phyloP scores from a whole-genome alignment of 2,888 invertebrate species.

The Cataglyphis livida region DNA sequence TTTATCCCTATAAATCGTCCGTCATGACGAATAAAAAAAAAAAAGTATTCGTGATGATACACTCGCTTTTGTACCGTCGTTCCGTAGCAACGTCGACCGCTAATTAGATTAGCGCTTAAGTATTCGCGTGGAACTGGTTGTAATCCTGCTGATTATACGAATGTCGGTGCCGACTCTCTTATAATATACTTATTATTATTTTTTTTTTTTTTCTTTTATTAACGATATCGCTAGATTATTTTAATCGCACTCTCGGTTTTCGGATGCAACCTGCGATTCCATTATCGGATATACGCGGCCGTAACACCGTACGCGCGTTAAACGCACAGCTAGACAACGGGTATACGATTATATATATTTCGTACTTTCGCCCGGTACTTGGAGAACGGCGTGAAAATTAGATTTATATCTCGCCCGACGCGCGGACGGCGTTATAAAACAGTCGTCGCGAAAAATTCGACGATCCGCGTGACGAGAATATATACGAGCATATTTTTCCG shows the following conservation, averaged over 20 bases:
- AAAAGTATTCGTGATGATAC: background rate
- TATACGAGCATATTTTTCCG: constrained; percentile 25
- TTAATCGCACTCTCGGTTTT: background rate
- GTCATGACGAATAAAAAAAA: background rate
- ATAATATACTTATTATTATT: background rate
- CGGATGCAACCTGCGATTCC: background rate
- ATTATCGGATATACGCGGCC: background rate
- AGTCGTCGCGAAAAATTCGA: constrained; percentile 61
- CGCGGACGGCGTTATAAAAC: constrained; percentile 46
- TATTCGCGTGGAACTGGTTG: background rate
- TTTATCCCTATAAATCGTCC: constrained; percentile 4
- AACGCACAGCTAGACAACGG: background rate
- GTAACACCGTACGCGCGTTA: background rate
- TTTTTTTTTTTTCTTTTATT: too few species aligned
- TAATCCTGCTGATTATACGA: constrained; percentile 8
- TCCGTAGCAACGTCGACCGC: background rate
- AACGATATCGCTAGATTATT: background rate
- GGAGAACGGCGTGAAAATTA: constrained; percentile 59
- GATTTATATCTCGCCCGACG: constrained; percentile 63
- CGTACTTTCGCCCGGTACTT: constrained; percentile 20
- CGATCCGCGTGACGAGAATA: constrained; percentile 19
- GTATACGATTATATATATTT: constrained; percentile 31
- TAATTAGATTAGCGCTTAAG: constrained; percentile 38
- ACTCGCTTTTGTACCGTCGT: constrained; percentile 15
- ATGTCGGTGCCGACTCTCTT: background rate